Conservation (phyloP, 2,113 vertebrate genomes). For the Peromyscus polionotus region DNA sequence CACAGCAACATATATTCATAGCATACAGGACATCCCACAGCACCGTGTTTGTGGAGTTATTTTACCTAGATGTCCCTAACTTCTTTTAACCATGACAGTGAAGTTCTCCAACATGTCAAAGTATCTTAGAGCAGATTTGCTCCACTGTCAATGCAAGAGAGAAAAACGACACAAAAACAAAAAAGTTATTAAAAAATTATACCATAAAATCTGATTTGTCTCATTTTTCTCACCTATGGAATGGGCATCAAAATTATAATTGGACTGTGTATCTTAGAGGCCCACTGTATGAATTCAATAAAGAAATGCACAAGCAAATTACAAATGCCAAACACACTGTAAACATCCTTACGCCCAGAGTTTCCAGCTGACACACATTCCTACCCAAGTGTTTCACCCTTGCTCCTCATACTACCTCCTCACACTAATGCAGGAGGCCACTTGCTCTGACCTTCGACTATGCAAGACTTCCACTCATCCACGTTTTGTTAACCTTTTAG, state of each 20-base stretch:
- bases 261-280: not conserved
- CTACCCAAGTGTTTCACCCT: not conserved
- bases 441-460: not conserved
- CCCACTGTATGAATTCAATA: not conserved
- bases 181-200: not conserved
- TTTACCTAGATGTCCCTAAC: not conserved
- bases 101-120: not conserved
- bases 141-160: slow-evolving; percentile 1
- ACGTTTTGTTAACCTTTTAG: not conserved
- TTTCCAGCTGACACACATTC: not conserved
- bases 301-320: not conserved
- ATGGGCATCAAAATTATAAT: not conserved
- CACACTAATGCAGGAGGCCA: not conserved
- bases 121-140: not conserved
- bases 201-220: not conserved
- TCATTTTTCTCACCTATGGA: not conserved
- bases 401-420: not conserved
- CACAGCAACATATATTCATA: too few species aligned
- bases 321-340: not conserved
- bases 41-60: not conserved
- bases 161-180: not conserved
- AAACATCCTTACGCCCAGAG: not conserved
- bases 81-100: not conserved
- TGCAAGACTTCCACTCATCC: not conserved
- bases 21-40: too few species aligned